phyloP scores from a whole-genome alignment of 2,113 vertebrate species.

The Xenopus tropicalis region UCB_Xtro_10.0 CM004444.2:35622501-35623000 shows the following conservation, averaged over 20 bases:
- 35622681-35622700: not conserved
- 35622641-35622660: slow-evolving; percentile 7
- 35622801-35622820: too few relatives aligned
- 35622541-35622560: slow-evolving; percentile 13
- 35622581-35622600: slow-evolving; percentile 8
- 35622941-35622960: too few relatives aligned
- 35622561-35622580: slow-evolving; percentile 18
- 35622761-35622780: not conserved
- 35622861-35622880: too few relatives aligned
- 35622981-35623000: too few relatives aligned
- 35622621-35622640: slow-evolving; percentile 18
- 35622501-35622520: slow-evolving; percentile 1
- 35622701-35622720: not conserved
- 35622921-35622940: too few relatives aligned
- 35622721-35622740: too few relatives aligned
- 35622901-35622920: too few relatives aligned
- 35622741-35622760: not conserved
- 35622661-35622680: not conserved
- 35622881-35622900: too few relatives aligned
- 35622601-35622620: slow-evolving; percentile 27
- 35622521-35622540: slow-evolving; percentile 7
- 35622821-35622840: too few relatives aligned
- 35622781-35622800: not conserved
- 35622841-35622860: too few relatives aligned
- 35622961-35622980: too few relatives aligned